Percentiles rank a stretch among this genome's conserved stretches.
Conservation (phyloP, 2,888 invertebrate genomes). For the Pyrrhosoma nymphula region DNA sequence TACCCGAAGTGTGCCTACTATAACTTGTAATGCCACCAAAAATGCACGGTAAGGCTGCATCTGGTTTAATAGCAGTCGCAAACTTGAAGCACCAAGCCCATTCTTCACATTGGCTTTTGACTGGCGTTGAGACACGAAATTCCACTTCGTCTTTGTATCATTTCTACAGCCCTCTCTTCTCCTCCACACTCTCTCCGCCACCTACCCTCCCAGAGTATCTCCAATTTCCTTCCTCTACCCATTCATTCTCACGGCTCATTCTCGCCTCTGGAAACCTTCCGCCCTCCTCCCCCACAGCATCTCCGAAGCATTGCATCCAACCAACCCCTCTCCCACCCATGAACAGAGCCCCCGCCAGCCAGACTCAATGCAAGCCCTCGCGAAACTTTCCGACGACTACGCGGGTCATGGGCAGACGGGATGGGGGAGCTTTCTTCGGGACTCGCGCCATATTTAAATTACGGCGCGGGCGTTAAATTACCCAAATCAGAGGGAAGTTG, state of each 20-base stretch:
- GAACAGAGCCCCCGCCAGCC: background rate
- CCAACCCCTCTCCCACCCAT: background rate
- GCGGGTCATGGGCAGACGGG: background rate
- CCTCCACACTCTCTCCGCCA: background rate
- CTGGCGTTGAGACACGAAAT: background rate
- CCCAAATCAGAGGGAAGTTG: background rate
- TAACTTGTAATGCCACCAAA: too few relatives aligned
- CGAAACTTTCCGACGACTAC: constrained; percentile 2
- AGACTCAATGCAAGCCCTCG: background rate
- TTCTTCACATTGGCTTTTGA: background rate
- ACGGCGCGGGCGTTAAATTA: background rate
- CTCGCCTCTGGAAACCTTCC: background rate
- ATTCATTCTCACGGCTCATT: background rate
- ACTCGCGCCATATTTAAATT: constrained; percentile 4
- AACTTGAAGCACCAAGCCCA: background rate
- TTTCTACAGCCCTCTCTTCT: background rate
- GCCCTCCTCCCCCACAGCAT: background rate
- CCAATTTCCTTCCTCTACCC: too few relatives aligned
- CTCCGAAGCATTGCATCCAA: background rate
- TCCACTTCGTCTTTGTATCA: background rate
- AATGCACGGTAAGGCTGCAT: too few relatives aligned
- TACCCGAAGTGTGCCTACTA: too few relatives aligned
- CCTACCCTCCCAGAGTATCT: too few relatives aligned
- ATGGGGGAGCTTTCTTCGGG: background rate
- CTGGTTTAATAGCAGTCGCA: background rate